phyloP scores from a whole-genome alignment of 1,140 invertebrate genomes.

The Nomia melanderi region DNA sequence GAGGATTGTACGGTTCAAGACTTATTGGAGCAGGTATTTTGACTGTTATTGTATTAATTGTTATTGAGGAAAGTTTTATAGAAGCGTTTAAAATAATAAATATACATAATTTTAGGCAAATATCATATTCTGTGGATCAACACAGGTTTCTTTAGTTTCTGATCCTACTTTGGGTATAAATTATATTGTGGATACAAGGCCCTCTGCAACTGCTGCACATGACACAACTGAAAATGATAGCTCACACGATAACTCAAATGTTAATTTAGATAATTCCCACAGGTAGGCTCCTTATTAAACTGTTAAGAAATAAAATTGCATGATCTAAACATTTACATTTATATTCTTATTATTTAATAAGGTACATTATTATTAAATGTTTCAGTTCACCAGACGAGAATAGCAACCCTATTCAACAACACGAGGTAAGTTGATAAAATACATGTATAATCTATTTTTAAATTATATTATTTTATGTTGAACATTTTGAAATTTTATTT shows the following conservation, averaged over 20 bases:
- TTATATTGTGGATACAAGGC: constrained; percentile 86
- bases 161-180: constrained; percentile 87
- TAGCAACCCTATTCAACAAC: constrained; percentile 68
- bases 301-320: background rate
- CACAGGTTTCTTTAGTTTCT: constrained; percentile 86
- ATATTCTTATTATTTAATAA: background rate
- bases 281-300: constrained; percentile 52
- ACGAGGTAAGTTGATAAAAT: constrained; percentile 60
- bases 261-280: constrained; percentile 54
- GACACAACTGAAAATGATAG: constrained; percentile 46
- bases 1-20: constrained; percentile 90
- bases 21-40: constrained; percentile 86
- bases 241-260: constrained; percentile 44
- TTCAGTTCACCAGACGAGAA: constrained; percentile 72
- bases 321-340: background rate
- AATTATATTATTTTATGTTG: background rate
- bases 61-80: background rate
- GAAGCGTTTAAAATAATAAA: constrained; percentile 18
- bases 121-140: constrained; percentile 84
- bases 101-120: constrained; percentile 80
- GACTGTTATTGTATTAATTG: background rate
- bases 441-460: background rate
- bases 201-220: background rate
- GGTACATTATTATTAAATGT: constrained; percentile 33
- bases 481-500: background rate